Percentiles rank a stretch among this genome's conserved stretches.
These are phyloP conservation scores for Gallinago undulata DNA, from an alignment of 2,113 vertebrate genomes.

Conservation along the genomic window DNA sequence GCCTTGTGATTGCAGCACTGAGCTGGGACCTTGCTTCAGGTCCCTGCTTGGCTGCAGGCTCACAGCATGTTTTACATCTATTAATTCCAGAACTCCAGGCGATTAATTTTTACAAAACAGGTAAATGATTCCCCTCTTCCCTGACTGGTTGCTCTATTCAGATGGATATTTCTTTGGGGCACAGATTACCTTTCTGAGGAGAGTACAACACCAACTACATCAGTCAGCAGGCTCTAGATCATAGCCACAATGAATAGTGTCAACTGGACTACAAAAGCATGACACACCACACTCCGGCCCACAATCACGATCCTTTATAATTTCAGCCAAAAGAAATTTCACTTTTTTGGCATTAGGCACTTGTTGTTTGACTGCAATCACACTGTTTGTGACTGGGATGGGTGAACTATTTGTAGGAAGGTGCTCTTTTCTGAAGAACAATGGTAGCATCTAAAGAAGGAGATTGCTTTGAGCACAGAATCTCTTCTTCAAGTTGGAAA, in stretches of 20 bases:
- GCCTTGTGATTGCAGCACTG: neutral
- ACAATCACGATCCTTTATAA: neutral
- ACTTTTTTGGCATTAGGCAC: neutral
- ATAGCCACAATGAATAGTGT: neutral
- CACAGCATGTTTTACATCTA: neutral
- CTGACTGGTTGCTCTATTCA: neutral
- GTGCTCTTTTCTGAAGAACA: neutral
- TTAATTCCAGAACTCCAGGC: neutral
- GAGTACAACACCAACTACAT: neutral
- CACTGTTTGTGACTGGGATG: neutral
- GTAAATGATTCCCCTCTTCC: neutral
- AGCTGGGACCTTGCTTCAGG: neutral
- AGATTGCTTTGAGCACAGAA: neutral
- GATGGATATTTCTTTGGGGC: neutral
- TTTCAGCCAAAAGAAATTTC: neutral
- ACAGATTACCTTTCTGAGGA: neutral
- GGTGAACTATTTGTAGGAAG: neutral
- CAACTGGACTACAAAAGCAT: neutral
- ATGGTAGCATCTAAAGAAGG: neutral
- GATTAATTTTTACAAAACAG: neutral
- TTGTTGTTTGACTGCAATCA: accelerated
- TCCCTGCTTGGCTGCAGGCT: neutral
- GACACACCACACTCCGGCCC: neutral
- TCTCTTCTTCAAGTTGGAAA: neutral
- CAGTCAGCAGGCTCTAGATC: neutral